phyloP scores from a whole-genome alignment of 2,113 vertebrate genomes.

The Holacanthus passer region DNA sequence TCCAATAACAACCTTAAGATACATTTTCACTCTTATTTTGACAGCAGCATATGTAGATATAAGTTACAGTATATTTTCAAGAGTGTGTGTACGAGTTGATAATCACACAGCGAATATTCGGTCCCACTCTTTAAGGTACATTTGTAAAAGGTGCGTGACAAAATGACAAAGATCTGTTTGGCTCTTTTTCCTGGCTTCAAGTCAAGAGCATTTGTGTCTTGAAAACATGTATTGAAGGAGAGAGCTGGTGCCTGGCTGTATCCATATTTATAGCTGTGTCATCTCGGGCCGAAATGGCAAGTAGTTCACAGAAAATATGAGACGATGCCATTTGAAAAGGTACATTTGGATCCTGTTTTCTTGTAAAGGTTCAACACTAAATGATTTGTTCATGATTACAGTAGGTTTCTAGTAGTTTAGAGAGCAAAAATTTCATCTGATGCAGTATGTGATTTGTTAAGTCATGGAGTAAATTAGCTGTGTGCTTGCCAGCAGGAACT shows the following conservation, averaged over 20 bases:
- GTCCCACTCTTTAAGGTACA: too few relatives aligned
- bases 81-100: neutral
- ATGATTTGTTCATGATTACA: conserved; percentile 19
- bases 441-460: conserved; percentile 58
- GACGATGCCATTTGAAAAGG: neutral
- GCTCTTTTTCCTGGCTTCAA: conserved; percentile 22
- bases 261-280: conserved; percentile 49
- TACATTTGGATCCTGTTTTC: neutral
- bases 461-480: conserved; percentile 61
- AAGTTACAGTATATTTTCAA: too few relatives aligned
- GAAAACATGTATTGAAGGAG: conserved; percentile 28
- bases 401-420: conserved; percentile 25
- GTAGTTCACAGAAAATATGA: neutral
- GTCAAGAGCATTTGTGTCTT: conserved; percentile 13
- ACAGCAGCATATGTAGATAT: neutral
- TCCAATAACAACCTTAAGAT: neutral
- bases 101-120: too few relatives aligned
- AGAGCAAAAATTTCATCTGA: conserved; percentile 26
- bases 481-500: conserved; percentile 33
- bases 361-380: neutral
- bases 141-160: too few relatives aligned
- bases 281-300: conserved; percentile 28
- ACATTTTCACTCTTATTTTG: too few relatives aligned
- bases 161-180: conserved; percentile 15
- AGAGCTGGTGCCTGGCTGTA: conserved; percentile 12